Conservation (phyloP, 1,140 invertebrate species). For the Drusus annulatus region DNA sequence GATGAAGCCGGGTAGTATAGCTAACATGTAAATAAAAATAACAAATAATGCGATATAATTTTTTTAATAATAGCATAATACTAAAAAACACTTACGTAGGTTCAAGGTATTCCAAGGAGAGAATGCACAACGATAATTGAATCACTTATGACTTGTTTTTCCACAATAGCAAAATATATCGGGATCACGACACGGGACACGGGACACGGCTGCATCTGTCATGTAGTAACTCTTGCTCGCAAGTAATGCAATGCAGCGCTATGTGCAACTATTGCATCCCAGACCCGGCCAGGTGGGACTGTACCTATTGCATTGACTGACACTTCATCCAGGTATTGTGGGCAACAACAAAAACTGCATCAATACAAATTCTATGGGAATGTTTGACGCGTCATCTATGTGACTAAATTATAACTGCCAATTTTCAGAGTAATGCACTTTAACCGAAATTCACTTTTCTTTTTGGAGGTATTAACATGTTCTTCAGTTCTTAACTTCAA, state of each 20-base stretch:
- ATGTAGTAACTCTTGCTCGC: neutral
- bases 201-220: conserved; percentile 6
- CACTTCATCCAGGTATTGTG: conserved; percentile 13
- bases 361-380: neutral
- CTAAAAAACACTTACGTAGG: neutral
- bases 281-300: conserved; percentile 18
- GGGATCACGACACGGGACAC: conserved; percentile 26
- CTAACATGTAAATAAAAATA: too few species aligned
- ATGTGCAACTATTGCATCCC: conserved; percentile 23
- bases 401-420: too few species aligned
- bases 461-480: too few species aligned
- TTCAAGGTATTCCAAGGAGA: neutral
- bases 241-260: neutral
- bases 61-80: neutral
- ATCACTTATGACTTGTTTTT: conserved; percentile 18
- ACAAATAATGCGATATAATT: neutral
- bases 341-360: neutral
- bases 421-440: too few species aligned
- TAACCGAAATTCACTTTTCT: too few species aligned
- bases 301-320: neutral
- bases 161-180: conserved; percentile 9
- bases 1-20: too few species aligned
- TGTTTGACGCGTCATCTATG: neutral
- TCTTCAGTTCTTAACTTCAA: too few species aligned
- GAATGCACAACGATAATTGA: neutral